Evolutionary conservation across 2,113 vertebrate species (phyloP).

Genomic region (Anarhynchus alexandrinus): DNA sequence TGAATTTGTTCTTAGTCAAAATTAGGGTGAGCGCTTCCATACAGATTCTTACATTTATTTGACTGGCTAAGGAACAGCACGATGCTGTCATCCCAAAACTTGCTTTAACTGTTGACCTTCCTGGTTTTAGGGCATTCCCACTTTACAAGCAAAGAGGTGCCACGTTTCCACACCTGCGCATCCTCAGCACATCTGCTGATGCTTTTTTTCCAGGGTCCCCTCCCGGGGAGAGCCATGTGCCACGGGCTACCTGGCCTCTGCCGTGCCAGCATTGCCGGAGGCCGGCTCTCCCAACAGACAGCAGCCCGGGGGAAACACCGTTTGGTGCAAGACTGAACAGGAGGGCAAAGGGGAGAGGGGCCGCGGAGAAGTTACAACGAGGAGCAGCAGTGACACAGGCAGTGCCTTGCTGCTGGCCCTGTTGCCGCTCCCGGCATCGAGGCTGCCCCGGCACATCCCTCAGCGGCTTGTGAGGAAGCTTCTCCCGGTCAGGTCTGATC

Average conservation of each 20-base stretch:
- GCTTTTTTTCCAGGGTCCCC: background rate
- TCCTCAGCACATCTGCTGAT: background rate
- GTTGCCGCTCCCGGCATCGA: background rate
- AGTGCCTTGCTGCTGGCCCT: background rate
- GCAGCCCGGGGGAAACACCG: accelerated
- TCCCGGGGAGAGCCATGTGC: background rate
- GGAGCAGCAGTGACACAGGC: background rate
- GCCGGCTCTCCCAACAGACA: accelerated
- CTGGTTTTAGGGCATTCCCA: background rate
- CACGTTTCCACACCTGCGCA: accelerated
- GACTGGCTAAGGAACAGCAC: background rate
- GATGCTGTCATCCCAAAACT: background rate
- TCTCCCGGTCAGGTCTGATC: background rate
- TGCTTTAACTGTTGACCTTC: background rate
- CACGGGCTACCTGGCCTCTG: background rate
- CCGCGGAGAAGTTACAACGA: accelerated
- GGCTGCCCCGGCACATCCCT: background rate
- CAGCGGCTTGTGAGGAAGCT: background rate
- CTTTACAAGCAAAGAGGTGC: background rate
- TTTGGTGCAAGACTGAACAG: background rate
- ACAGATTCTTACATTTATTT: background rate
- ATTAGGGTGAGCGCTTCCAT: background rate
- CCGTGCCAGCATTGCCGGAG: accelerated
- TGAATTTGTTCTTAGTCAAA: background rate
- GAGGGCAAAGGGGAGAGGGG: background rate